Conservation (phyloP, 2,797 vertebrate genomes). For the Eutrigla gurnardus region DNA sequence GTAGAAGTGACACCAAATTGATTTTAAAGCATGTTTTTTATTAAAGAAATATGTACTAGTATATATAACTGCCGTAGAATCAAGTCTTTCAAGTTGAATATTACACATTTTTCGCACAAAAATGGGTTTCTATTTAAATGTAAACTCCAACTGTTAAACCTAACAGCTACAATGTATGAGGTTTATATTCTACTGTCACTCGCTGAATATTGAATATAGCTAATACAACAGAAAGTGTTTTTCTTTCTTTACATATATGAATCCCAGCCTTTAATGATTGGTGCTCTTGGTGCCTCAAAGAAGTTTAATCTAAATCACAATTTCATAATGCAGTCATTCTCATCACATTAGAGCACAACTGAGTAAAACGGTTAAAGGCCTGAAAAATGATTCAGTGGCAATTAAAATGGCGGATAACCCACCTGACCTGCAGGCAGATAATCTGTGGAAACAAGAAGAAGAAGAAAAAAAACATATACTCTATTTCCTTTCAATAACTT, state of each 20-base stretch:
- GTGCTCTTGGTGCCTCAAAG: constrained; percentile 34
- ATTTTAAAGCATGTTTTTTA: constrained; percentile 24
- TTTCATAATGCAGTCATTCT: constrained; percentile 51
- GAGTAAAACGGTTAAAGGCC: constrained; percentile 49
- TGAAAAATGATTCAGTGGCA: constrained; percentile 59
- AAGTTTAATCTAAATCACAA: constrained; percentile 40
- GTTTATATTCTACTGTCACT: not conserved
- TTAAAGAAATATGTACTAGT: constrained; percentile 4
- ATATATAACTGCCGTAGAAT: not conserved
- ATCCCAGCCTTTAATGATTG: constrained; percentile 12
- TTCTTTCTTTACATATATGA: constrained; percentile 5
- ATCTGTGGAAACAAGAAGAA: constrained; percentile 67
- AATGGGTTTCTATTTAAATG: not conserved
- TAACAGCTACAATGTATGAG: not conserved
- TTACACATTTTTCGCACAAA: not conserved
- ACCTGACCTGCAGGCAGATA: constrained; percentile 65
- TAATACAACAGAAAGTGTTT: not conserved
- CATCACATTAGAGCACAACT: constrained; percentile 47
- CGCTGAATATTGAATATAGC: not conserved
- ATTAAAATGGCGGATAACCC: constrained; percentile 70
- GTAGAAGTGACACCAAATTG: constrained; percentile 29
- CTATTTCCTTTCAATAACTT: constrained; percentile 37
- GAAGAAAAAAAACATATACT: constrained; percentile 18
- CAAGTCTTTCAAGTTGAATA: not conserved
- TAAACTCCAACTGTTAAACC: not conserved